phyloP scores from a whole-genome alignment of 1,140 invertebrate species.

The Microplitis demolitor region DNA sequence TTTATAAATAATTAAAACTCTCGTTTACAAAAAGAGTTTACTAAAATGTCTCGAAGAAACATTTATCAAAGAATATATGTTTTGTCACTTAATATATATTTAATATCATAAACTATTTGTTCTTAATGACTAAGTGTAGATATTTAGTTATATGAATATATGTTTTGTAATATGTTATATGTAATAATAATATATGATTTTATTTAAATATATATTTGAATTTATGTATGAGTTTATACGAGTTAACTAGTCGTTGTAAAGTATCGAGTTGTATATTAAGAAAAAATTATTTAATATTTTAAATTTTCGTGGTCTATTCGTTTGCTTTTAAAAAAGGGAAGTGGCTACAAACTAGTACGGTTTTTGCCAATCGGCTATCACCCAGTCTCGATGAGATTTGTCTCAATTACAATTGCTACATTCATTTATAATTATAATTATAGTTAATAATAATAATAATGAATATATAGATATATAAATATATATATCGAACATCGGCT shows the following conservation, averaged over 20 bases:
- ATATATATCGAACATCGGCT: conserved; percentile 56
- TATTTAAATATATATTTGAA: background rate
- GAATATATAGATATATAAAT: conserved; percentile 3
- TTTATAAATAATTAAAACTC: background rate
- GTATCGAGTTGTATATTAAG: background rate
- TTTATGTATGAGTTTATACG: background rate
- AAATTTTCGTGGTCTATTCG: background rate
- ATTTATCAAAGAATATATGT: conserved; percentile 26
- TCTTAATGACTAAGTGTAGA: background rate
- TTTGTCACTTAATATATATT: background rate
- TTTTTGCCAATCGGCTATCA: conserved; percentile 18
- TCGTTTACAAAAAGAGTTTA: background rate
- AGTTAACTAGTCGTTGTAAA: conserved; percentile 17
- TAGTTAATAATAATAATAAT: too few relatives aligned
- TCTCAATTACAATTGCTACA: conserved; percentile 39
- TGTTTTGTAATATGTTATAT: background rate
- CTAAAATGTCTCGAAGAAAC: conserved; percentile 12
- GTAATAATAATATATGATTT: background rate
- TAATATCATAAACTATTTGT: background rate
- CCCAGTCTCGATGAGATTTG: conserved; percentile 17
- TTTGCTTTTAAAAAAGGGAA: background rate
- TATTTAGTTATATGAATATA: conserved; percentile 1
- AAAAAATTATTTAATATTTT: background rate
- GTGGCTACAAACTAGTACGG: background rate
- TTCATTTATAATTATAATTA: conserved; percentile 15